Evolutionary conservation across 2,113 vertebrate genomes (phyloP).

Genomic region (Tychaedon coryphoeus): DNA sequence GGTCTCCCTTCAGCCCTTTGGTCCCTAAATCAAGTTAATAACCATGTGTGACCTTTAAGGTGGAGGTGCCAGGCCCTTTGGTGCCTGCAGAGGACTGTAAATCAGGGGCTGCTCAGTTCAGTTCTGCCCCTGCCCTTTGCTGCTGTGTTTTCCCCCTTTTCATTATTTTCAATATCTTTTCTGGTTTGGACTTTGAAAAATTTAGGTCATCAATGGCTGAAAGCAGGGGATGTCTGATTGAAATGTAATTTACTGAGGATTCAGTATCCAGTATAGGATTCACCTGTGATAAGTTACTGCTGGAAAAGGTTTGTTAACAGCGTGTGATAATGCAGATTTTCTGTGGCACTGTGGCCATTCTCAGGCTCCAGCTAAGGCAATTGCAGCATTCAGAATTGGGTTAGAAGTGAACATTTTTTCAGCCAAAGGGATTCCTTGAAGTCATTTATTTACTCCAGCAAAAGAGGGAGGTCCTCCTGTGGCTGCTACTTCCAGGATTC

Average conservation of each 20-base stretch:
- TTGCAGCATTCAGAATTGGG: background rate
- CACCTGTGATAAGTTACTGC: background rate
- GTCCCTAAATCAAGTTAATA: background rate
- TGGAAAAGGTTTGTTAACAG: background rate
- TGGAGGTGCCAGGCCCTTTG: background rate
- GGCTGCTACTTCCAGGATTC: background rate
- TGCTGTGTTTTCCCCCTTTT: background rate
- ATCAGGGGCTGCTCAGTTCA: background rate
- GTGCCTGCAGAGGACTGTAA: background rate
- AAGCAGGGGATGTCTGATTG: background rate
- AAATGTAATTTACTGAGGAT: background rate
- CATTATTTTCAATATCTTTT: background rate
- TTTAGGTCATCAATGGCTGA: background rate
- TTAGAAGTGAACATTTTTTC: background rate
- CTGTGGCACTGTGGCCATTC: background rate
- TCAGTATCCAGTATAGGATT: background rate
- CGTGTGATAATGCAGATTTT: background rate
- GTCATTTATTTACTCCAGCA: background rate
- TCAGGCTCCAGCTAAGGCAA: background rate
- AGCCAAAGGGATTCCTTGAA: background rate
- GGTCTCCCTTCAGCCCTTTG: background rate
- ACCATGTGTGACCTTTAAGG: background rate
- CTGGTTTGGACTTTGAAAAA: background rate
- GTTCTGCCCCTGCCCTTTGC: background rate
- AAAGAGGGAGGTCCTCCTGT: background rate